phyloP scores from a whole-genome alignment of 2,888 invertebrate species.

The Iselma pallidipennis region DNA sequence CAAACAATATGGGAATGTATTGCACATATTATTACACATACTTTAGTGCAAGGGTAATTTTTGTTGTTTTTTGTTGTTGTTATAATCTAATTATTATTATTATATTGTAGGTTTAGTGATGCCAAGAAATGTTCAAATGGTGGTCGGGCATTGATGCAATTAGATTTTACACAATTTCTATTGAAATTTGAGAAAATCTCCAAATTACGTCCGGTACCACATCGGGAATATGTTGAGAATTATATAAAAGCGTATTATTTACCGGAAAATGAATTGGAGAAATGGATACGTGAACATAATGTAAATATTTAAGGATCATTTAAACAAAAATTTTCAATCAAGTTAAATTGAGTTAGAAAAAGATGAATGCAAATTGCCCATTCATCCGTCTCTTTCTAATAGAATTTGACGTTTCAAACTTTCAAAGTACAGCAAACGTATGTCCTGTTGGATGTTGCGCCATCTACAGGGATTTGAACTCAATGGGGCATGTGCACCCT shows the following conservation, averaged over 20 bases:
- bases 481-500: too few species aligned
- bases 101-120: slow-evolving; percentile 70
- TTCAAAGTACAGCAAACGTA: too few species aligned
- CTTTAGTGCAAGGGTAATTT: slow-evolving; percentile 87
- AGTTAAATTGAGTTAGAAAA: too few species aligned
- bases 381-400: too few species aligned
- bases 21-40: slow-evolving; percentile 81
- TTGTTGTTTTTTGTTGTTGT: neutral
- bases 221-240: slow-evolving; percentile 87
- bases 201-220: slow-evolving; percentile 80
- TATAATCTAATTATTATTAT: slow-evolving; percentile 4
- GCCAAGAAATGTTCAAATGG: slow-evolving; percentile 95
- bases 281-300: slow-evolving; percentile 83
- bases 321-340: too few species aligned
- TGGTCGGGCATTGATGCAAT: slow-evolving; percentile 95
- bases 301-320: slow-evolving; percentile 57
- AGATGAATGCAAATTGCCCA: too few species aligned
- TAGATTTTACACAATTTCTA: slow-evolving; percentile 94
- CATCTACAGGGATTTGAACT: too few species aligned
- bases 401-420: too few species aligned
- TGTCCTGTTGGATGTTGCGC: too few species aligned
- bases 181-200: slow-evolving; percentile 89
- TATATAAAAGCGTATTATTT: slow-evolving; percentile 97
- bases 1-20: slow-evolving; percentile 85
- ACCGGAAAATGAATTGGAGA: slow-evolving; percentile 84